These are phyloP conservation scores for Python bivittatus DNA, from an alignment of 2,113 vertebrate species.

Conservation along the genomic window DNA sequence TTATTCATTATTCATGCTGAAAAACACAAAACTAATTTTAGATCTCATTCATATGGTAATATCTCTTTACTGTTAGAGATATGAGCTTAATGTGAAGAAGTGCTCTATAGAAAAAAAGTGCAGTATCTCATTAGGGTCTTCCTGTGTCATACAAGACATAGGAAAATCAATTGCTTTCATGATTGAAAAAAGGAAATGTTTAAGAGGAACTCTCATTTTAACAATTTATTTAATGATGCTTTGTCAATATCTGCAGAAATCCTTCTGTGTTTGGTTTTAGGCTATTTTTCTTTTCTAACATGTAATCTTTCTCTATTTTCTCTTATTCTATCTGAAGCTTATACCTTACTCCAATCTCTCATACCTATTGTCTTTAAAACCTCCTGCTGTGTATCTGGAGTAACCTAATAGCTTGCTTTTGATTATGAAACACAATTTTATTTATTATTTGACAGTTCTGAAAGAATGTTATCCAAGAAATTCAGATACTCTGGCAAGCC, in stretches of 20 bases:
- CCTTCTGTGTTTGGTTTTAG: not conserved
- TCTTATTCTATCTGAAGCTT: not conserved
- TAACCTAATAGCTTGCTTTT: not conserved
- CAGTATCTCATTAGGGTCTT: not conserved
- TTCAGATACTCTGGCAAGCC: not conserved
- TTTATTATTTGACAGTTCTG: not conserved
- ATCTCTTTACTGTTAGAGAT: not conserved
- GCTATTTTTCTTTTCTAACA: not conserved
- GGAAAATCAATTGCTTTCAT: conserved; percentile 3
- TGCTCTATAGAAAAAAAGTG: not conserved
- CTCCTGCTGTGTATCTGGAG: conserved; percentile 2
- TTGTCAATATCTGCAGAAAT: not conserved
- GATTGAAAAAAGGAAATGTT: not conserved
- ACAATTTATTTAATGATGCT: not conserved
- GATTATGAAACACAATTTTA: conserved; percentile 2
- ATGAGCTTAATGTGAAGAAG: not conserved
- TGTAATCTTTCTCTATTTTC: not conserved
- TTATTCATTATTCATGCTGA: not conserved
- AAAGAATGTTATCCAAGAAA: not conserved
- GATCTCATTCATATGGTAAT: not conserved
- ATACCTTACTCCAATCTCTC: not conserved
- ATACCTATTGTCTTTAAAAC: not conserved
- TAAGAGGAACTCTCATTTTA: not conserved
- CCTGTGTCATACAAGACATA: not conserved
- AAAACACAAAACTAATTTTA: not conserved